Base-by-base conservation (phyloP, 2,888 invertebrate genomes). In the Leistus spinibarbis region DNA sequence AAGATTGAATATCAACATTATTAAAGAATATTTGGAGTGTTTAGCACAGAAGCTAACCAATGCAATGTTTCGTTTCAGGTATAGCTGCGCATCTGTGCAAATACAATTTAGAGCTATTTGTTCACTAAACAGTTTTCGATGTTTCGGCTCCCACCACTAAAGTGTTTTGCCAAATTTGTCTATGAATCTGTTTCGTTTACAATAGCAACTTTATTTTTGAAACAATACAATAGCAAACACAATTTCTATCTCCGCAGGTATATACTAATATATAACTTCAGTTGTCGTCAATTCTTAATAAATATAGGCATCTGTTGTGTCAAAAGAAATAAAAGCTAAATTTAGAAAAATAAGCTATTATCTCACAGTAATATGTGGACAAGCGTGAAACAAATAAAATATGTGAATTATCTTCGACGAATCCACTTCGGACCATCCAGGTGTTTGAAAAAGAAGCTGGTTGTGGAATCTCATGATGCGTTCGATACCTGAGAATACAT, bases 1-100 rank as follows among this genome's bases (percentile, higher is more conserved):
- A 40, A 40, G 7, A 69, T 69, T 69, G 69, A 60, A 69, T 69
- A 60, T 69, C 60, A 69, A 23, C 40, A 20, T 23, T n/a, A n/a
- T n/a, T 20, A 56, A 69, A 69, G 54, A 56, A 69, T 57, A 69
- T n/a, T 69, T 60, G 1, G 7, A 5, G 40, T 40, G 40, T 40
- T 40, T 3, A n/a, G n/a, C n/a, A n/a, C n/a, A n/a, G n/a, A n/a
- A n/a, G n/a, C n/a, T n/a, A n/a, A n/a, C n/a, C n/a, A n/a, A n/a
- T n/a, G n/a, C n/a, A n/a, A n/a, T n/a, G n/a, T n/a, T n/a, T n/a
- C n/a, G n/a, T n/a, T n/a, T n/a, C n/a, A n/a, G n/a, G n/a, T n/a
- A n/a, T n/a, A n/a, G n/a, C n/a, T n/a, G n/a, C n/a, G 13, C 40
- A 7, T 13, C 3, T 40, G 40, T 40, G 10, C 7, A 40, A 40